Evolutionary conservation across 2,888 invertebrate genomes (phyloP), one percentile per base, ranked within the genome.

Genomic region (Himalopsyche anomala): DNA sequence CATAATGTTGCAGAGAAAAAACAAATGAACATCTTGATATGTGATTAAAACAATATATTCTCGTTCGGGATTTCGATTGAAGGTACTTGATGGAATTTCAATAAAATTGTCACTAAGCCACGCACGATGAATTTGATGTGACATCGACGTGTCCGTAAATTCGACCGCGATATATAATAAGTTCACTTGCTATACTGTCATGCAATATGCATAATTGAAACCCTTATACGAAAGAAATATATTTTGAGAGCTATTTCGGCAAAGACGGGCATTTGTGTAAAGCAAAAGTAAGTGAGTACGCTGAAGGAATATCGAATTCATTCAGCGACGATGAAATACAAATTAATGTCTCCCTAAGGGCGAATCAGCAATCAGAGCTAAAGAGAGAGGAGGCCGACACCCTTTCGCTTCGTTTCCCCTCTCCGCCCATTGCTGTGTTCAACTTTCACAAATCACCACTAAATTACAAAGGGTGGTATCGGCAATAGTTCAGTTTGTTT

Each of bases 291-390:
- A 36, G 74, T 74, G 36, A 74, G 5, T 12, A 36, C 74, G 38
- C 38, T 38, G 74, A 74, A 38, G 54, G 83, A 80, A 83, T 85
- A 87, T 85, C 83, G 84, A 86, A 87, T 85, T 86, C 85, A 87
- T 85, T 87, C 81, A 85, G 84, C 74, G 84, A 83, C 88, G 85
- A 88, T 84, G 80, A 88, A 88, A 87, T 85, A 87, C 85, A 87
- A 88, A 87, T 88, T 87, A 87, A 87, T 85, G 80, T 69, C 82
- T 86, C 86, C 87, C 86, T 83, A 69, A 81, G 62, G 84, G 83
- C 87, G 45, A 85, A 85, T 84, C 81, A 81, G 84, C 86, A 86
- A 87, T 87, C 86, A 85, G 81, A 36, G 80, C 42, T 45, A 80
- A 80, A 45, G 80, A 80, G 45, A 40, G 17, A 19, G 38, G 36